Evolutionary conservation across 92 coral and sea anemone species (phyloP), one percentile per base, ranked within the genome.

Genomic region (Pocillopora meandrina): DNA sequence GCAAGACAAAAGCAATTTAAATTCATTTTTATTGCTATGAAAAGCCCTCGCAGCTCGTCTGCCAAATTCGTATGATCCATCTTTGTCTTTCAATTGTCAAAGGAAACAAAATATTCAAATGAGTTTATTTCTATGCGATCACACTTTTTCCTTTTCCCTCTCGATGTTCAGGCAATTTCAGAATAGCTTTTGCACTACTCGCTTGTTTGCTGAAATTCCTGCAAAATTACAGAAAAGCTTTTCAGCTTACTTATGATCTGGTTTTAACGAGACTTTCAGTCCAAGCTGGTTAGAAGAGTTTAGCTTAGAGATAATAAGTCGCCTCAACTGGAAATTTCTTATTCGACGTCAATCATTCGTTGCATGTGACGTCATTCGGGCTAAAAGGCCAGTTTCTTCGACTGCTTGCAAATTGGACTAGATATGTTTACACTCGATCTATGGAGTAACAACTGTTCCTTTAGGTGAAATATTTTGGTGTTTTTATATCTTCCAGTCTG

Each of bases 401-500:
- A 81, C 66, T 36, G 77, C 77, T 81, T 71, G 85, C 85, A 81
- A 81, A 71, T 78, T 64, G 60, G 23, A 17, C 31, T 23, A 55
- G 34, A 65, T 61, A 71, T 81, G 85, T 81, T 81, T 81, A 81
- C 85, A 81, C 69, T 81, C 21, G 35, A 13, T 81, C 3, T 42
- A 81, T 81, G 77, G 84, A 58, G 2, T 26, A 78, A 61, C 63
- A 70, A 61, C 60, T 59, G 77, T 59, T 71, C 69, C 58, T 71
- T 71, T 71, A 56, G 85, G 21, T 81, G 74, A 81, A 74, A 64
- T 12, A 36, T 61, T 74, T 83, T 62, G 72, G 64, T 74, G 64
- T 83, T 55, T 83, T 83, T 62, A 57, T 70, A 11, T 81, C 63
- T 83, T 64, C 56, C 65, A 83, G 86, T 73, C 86, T 65, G 86